Conservation (phyloP, 1,140 invertebrate species). For the Zaprionus ghesquierei region DNA sequence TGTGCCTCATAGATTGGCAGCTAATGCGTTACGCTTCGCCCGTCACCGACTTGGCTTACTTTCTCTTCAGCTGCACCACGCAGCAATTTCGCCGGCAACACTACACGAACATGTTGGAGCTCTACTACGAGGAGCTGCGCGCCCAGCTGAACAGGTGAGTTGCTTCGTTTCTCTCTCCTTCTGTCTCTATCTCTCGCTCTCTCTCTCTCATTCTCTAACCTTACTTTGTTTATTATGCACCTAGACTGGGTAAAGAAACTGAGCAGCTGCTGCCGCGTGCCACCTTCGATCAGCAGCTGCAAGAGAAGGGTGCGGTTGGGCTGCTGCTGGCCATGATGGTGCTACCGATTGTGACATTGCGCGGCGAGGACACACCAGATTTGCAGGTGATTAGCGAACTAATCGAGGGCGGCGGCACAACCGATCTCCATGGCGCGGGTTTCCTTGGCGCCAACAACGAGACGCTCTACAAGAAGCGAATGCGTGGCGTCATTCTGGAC, state of each 20-base stretch:
- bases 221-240: neutral
- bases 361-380: slow-evolving; percentile 9
- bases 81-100: slow-evolving; percentile 82
- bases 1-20: slow-evolving; percentile 85
- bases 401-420: neutral
- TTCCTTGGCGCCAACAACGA: neutral
- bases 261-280: slow-evolving; percentile 83
- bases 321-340: slow-evolving; percentile 76
- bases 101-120: slow-evolving; percentile 83
- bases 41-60: slow-evolving; percentile 85
- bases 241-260: slow-evolving; percentile 80
- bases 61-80: slow-evolving; percentile 84
- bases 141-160: slow-evolving; percentile 63
- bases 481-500: neutral
- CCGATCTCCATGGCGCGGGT: neutral
- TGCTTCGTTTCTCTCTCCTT: too few species aligned
- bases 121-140: slow-evolving; percentile 84
- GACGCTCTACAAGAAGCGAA: neutral
- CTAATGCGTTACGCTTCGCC: slow-evolving; percentile 84
- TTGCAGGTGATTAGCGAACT: neutral
- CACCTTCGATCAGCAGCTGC: slow-evolving; percentile 81
- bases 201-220: too few species aligned
- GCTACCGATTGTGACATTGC: slow-evolving; percentile 71
- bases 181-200: too few species aligned
- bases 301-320: slow-evolving; percentile 72